A percentile compares a stretch with the other conserved stretches of the same genome.
Evolutionary conservation across 2,797 vertebrate species (phyloP).

Genomic region (Todus mexicanus): DNA sequence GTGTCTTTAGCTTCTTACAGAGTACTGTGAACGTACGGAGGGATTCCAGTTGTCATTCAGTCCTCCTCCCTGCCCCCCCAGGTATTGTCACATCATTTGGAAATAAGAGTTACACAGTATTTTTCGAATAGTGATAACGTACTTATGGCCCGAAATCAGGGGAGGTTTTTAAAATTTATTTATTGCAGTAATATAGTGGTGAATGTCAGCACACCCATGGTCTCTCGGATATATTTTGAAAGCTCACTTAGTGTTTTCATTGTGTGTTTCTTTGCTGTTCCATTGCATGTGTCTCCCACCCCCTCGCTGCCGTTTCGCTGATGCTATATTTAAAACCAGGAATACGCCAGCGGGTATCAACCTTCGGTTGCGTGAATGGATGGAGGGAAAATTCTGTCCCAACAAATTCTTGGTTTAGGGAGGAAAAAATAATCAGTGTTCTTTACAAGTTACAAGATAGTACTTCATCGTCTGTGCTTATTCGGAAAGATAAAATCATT

Average conservation of each 20-base stretch:
- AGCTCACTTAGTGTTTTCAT: not conserved
- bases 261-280: not conserved
- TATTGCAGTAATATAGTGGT: not conserved
- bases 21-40: not conserved
- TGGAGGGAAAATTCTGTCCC: not conserved
- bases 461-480: not conserved
- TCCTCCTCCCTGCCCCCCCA: not conserved
- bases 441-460: not conserved
- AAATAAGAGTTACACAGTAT: not conserved
- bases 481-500: not conserved
- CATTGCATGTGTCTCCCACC: not conserved
- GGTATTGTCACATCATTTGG: not conserved
- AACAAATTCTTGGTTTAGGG: not conserved
- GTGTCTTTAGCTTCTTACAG: not conserved
- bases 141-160: not conserved
- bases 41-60: not conserved
- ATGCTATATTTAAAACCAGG: not conserved
- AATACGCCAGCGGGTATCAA: not conserved
- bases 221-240: constrained; percentile 5
- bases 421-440: not conserved
- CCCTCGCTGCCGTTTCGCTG: not conserved
- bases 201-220: not conserved
- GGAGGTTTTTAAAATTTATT: not conserved
- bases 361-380: not conserved
- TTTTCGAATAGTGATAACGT: not conserved